Evolutionary conservation across 2,888 invertebrate species (phyloP), one percentile per base, ranked within the genome.

Genomic region (Vesta saturnalis): DNA sequence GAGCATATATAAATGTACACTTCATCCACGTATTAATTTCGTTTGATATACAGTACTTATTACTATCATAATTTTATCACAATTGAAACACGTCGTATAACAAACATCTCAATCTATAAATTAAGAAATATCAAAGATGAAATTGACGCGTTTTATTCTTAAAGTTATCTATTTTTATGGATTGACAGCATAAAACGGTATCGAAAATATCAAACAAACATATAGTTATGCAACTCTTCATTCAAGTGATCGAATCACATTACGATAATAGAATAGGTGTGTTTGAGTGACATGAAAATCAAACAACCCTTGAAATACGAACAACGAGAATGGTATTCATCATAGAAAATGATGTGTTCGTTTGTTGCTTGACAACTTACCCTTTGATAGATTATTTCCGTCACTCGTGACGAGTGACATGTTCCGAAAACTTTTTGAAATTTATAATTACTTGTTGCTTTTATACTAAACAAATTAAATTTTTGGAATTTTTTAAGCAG

Each of bases 271-370:
- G n/a, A 39, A 39, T 39, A 18, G 52, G 21, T 19, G 21, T 2
- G 21, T 21, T 52, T 12, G 52, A 21, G 21, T 52, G 52, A 21
- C 52, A 52, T 21, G 19, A 52, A 52, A 19, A 52, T 52, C 52
- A 52, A 21, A 52, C 52, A 52, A 52, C 52, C 21, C 52, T 19
- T 52, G 19, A 52, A 52, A 52, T 19, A 19, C 21, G 52, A 19
- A 52, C 52, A 52, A 52, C 19, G 52, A 21, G 47, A 12, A 18
- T 15, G 47, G 47, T 18, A 18, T 49, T 18, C 18, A 21, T 52
- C 52, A 52, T 52, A 1, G 19, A 21, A 52, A 52, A 21, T 19
- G 52, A 52, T 52, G 52, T 52, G 52, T 52, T 52, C 52, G 21
- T 52, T 19, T 52, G 19, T 52, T 19, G 52, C 19, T 21, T 52